Percentiles rank a stretch among this genome's conserved stretches.
These are phyloP conservation scores for Zaprionus davidi DNA, from an alignment of 1,140 invertebrate genomes.

Conservation along the genomic window DNA sequence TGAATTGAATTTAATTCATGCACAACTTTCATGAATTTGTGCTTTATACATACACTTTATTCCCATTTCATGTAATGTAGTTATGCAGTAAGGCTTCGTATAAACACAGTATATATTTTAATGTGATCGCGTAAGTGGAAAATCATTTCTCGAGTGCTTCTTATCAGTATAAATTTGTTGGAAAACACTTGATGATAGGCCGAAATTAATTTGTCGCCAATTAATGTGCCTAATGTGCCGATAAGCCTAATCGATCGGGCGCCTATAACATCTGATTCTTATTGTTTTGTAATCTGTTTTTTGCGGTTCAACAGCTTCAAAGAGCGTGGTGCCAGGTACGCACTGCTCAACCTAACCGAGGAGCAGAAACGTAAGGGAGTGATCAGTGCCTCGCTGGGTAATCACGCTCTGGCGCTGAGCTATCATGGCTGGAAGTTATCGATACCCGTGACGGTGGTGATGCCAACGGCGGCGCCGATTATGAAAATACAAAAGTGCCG, in stretches of 20 bases:
- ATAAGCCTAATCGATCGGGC: background rate
- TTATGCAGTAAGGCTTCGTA: no score
- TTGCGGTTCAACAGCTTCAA: constrained; percentile 90
- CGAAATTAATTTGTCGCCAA: constrained; percentile 61
- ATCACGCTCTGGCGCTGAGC: constrained; percentile 94
- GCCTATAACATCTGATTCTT: background rate
- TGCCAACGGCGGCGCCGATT: constrained; percentile 95
- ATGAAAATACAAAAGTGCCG: constrained; percentile 96
- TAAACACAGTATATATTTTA: background rate
- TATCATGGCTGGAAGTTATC: constrained; percentile 93
- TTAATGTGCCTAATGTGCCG: constrained; percentile 29
- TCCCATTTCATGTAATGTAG: no score
- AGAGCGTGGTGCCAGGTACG: constrained; percentile 95
- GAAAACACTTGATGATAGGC: background rate
- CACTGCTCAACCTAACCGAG: constrained; percentile 90
- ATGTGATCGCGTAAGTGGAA: background rate
- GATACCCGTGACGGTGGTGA: constrained; percentile 95
- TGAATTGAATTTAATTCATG: no score
- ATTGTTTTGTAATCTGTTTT: background rate
- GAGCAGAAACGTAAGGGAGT: constrained; percentile 91
- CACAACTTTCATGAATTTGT: no score
- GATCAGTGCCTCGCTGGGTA: constrained; percentile 96
- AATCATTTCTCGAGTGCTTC: background rate
- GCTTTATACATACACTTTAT: no score
- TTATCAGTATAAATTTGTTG: background rate